Evolutionary conservation across 2,888 invertebrate species (phyloP).

Genomic region (Spialia ferax): DNA sequence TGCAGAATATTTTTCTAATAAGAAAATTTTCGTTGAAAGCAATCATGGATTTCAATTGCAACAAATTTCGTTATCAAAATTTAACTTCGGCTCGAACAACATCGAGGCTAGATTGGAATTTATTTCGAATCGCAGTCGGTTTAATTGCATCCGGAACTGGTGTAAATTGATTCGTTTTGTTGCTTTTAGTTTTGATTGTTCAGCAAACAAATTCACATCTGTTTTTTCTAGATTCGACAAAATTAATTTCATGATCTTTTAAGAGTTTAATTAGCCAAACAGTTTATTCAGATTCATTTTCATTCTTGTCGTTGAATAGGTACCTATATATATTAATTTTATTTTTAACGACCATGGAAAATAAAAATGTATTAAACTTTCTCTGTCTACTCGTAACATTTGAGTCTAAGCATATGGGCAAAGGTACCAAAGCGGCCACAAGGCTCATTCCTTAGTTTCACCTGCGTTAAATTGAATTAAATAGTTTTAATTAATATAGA

Average conservation of each 20-base stretch:
- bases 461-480: too few species aligned
- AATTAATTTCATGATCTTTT: not conserved
- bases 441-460: too few species aligned
- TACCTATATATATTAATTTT: too few species aligned
- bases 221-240: not conserved
- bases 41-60: constrained; percentile 40
- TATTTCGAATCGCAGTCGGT: constrained; percentile 45
- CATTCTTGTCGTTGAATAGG: too few species aligned
- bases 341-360: too few species aligned
- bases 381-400: too few species aligned
- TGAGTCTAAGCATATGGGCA: too few species aligned
- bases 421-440: too few species aligned
- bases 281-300: too few species aligned
- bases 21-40: constrained; percentile 17
- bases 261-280: too few species aligned
- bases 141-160: constrained; percentile 43
- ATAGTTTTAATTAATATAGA: too few species aligned
- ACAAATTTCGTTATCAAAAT: constrained; percentile 44
- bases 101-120: constrained; percentile 45
- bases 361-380: too few species aligned
- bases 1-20: not conserved
- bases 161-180: constrained; percentile 44
- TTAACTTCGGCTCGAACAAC: constrained; percentile 46
- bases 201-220: constrained; percentile 7
- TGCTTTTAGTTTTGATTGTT: constrained; percentile 33